Conservation (phyloP, 2,888 invertebrate species). For the Athalia rosae region DNA sequence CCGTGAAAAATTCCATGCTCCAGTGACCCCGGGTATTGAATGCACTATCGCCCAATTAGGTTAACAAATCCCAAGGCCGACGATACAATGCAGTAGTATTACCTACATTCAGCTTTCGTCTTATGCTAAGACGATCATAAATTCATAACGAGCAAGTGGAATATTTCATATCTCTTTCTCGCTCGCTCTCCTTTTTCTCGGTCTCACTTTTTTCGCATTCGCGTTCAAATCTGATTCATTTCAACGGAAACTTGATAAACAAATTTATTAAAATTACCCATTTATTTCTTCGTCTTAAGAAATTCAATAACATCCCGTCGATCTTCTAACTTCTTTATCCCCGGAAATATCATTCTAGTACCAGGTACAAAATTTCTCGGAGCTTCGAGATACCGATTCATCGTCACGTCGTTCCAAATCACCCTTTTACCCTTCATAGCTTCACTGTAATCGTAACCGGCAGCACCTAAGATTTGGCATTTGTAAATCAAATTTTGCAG, state of each 20-base stretch:
- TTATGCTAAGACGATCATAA: not conserved
- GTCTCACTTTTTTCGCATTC: too few species aligned
- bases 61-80: too few species aligned
- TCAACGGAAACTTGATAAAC: not conserved
- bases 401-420: constrained; percentile 79
- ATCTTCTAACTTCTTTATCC: constrained; percentile 81
- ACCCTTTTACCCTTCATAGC: constrained; percentile 81
- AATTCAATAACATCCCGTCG: constrained; percentile 82
- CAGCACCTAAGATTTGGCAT: constrained; percentile 50
- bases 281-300: constrained; percentile 71
- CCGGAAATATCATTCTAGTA: constrained; percentile 85
- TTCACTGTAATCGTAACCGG: constrained; percentile 79
- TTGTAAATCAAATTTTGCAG: not conserved
- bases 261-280: not conserved
- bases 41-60: too few species aligned
- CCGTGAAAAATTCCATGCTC: too few species aligned
- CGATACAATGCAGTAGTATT: too few species aligned
- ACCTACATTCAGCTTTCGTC: not conserved
- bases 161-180: too few species aligned
- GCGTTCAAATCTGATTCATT: not conserved
- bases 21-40: too few species aligned
- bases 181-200: too few species aligned
- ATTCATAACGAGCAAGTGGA: too few species aligned
- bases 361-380: constrained; percentile 86
- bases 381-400: constrained; percentile 81